A percentile compares a stretch with the other conserved stretches of the same genome.
These are phyloP conservation scores for Streptopelia turtur DNA, from an alignment of 2,797 vertebrate genomes.

Conservation along the genomic window DNA sequence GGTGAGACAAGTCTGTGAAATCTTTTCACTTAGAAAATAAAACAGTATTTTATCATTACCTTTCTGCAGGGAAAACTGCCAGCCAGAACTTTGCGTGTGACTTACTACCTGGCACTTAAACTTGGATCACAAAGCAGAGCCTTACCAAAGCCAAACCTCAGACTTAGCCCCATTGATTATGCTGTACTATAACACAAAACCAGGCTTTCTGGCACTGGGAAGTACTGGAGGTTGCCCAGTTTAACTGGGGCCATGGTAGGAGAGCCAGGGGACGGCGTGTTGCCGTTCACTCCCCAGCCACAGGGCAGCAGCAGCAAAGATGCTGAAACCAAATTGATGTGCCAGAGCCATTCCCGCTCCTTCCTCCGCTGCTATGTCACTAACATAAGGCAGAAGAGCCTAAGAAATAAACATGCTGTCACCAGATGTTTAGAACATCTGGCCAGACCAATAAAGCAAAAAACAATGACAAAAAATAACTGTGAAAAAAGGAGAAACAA, in stretches of 20 bases:
- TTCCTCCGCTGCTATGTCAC: neutral
- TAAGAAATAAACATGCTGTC: constrained; percentile 27
- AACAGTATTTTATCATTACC: neutral
- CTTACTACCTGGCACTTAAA: neutral
- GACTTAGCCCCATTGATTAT: fast-evolving
- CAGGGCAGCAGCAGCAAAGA: neutral
- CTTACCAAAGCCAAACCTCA: neutral
- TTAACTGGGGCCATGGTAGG: neutral
- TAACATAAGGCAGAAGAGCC: neutral
- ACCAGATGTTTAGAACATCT: constrained; percentile 76
- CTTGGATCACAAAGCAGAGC: neutral
- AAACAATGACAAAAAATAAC: neutral
- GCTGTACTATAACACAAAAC: neutral
- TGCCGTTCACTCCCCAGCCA: neutral
- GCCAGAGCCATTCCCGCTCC: neutral
- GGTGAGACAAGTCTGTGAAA: neutral
- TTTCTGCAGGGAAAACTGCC: neutral
- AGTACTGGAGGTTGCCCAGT: neutral
- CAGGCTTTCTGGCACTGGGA: neutral
- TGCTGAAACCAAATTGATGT: neutral
- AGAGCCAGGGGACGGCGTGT: neutral
- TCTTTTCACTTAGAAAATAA: neutral
- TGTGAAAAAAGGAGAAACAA: neutral
- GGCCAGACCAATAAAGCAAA: constrained; percentile 54
- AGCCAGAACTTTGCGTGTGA: neutral